These are phyloP conservation scores for Platygyra sinensis DNA, from an alignment of 64 coral and sea anemone genomes.

Conservation along the genomic window DNA sequence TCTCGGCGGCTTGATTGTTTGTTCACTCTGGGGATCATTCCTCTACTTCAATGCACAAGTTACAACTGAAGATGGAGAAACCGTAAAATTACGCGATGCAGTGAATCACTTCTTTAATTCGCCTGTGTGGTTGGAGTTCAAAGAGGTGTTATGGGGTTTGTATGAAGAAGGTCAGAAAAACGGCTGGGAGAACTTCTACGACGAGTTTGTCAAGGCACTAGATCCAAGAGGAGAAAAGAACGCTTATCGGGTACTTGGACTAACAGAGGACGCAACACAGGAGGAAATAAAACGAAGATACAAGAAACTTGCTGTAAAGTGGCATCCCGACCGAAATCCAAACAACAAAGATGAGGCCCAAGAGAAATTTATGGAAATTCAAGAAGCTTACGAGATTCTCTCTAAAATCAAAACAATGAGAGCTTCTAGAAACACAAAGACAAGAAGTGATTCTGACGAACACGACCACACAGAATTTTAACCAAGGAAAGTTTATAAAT, in stretches of 20 bases:
- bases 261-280: constrained; percentile 89
- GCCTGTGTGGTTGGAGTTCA: constrained; percentile 95
- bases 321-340: constrained; percentile 86
- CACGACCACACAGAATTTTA: constrained; percentile 69
- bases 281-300: constrained; percentile 93
- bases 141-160: constrained; percentile 83
- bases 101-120: constrained; percentile 99
- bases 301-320: constrained; percentile 91
- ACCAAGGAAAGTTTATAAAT: background rate
- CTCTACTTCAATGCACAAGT: constrained; percentile 96
- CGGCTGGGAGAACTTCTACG: constrained; percentile 94
- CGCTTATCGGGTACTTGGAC: constrained; percentile 77
- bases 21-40: constrained; percentile 82
- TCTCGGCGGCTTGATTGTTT: constrained; percentile 75
- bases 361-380: constrained; percentile 95
- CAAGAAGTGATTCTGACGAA: constrained; percentile 63
- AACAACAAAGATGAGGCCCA: constrained; percentile 89
- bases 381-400: constrained; percentile 97
- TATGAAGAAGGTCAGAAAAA: constrained; percentile 90
- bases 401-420: constrained; percentile 87
- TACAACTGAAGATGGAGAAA: constrained; percentile 96
- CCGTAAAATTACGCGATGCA: constrained; percentile 92
- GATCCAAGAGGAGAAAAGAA: constrained; percentile 99
- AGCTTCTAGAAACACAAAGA: constrained; percentile 73
- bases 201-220: constrained; percentile 95